Percentiles rank a stretch among this genome's conserved stretches.
These are phyloP conservation scores for Cephus pygmeus DNA, from an alignment of 2,888 invertebrate species.

Conservation along the genomic window DNA sequence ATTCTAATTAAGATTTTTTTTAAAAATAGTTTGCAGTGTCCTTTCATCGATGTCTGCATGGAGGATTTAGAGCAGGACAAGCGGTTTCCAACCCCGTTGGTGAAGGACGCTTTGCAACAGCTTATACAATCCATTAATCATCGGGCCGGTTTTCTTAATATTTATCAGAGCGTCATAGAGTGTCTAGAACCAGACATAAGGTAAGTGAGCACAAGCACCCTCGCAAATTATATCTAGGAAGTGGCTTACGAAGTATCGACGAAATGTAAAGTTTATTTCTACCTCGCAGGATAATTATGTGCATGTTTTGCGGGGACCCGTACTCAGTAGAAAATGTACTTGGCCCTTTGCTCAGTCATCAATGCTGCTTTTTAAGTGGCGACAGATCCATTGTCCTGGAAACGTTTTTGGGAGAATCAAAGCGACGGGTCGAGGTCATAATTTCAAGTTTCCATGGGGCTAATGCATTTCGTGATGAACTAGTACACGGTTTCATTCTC, in stretches of 20 bases:
- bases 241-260: not conserved
- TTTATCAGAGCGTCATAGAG: conserved; percentile 80
- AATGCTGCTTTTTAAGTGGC: conserved; percentile 86
- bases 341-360: conserved; percentile 87
- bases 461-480: conserved; percentile 89
- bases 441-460: conserved; percentile 96
- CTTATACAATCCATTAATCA: conserved; percentile 82
- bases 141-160: conserved; percentile 79
- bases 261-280: not conserved
- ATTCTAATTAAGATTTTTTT: conserved; percentile 7
- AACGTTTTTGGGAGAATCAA: conserved; percentile 91
- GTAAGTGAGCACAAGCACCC: conserved; percentile 61
- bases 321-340: conserved; percentile 91
- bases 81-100: conserved; percentile 73
- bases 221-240: not conserved
- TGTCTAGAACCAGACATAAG: conserved; percentile 87
- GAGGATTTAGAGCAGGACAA: conserved; percentile 68
- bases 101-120: conserved; percentile 79
- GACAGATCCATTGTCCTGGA: conserved; percentile 91
- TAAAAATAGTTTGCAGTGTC: conserved; percentile 79
- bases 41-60: conserved; percentile 84
- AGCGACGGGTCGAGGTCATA: conserved; percentile 89
- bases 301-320: conserved; percentile 96
- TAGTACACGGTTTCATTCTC: conserved; percentile 94
- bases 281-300: conserved; percentile 83